Evolutionary conservation across 64 coral and sea anemone species (phyloP).

Genomic region (Anthopleura sola): DNA sequence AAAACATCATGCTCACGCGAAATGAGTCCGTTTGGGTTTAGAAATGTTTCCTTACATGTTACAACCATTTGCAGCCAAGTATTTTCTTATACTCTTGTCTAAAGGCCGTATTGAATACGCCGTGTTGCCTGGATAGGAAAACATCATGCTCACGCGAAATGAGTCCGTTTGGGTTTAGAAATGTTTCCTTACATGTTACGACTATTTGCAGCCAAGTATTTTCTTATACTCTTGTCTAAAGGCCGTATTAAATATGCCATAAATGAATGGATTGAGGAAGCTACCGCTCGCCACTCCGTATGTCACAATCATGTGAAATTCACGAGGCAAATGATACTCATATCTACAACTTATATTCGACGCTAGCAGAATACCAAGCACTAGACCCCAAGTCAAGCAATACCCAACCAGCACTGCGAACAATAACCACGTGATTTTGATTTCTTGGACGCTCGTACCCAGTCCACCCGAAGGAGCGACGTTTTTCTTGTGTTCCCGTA

Average conservation of each 20-base stretch:
- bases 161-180: no score
- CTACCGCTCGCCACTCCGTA: background rate
- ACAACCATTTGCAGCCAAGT: background rate
- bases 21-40: no score
- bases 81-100: no score
- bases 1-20: no score
- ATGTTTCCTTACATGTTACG: no score
- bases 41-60: no score
- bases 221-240: conserved; percentile 20
- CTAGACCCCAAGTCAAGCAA: conserved; percentile 6
- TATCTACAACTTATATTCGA: background rate
- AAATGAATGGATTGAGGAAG: background rate
- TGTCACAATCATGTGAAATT: background rate
- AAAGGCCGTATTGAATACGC: no score
- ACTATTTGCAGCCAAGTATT: background rate
- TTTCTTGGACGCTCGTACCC: conserved; percentile 10
- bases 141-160: no score
- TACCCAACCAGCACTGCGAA: background rate
- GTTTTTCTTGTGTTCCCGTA: background rate
- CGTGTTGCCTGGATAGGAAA: no score
- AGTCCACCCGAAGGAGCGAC: background rate
- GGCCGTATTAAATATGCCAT: background rate
- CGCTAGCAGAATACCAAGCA: background rate
- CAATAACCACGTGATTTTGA: background rate
- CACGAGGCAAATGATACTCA: background rate